phyloP scores from a whole-genome alignment of 2,888 invertebrate species.

The Caenorhabditis wallacei region DNA sequence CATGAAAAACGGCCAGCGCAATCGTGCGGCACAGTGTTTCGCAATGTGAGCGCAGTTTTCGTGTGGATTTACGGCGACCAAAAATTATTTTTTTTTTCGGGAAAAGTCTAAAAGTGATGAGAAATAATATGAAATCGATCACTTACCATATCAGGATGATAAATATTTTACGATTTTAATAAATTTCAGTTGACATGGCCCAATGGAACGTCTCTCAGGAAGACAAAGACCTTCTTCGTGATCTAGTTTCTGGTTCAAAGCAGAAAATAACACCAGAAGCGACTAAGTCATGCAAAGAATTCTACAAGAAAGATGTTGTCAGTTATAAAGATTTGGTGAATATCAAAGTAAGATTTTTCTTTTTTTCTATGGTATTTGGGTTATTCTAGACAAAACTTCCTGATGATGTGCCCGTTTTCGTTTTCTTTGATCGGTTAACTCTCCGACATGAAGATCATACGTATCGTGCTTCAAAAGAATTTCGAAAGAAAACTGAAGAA shows the following conservation, averaged over 20 bases:
- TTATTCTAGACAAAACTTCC: constrained; percentile 59
- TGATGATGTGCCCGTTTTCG: constrained; percentile 58
- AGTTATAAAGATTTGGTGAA: constrained; percentile 60
- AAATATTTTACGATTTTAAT: too few species aligned
- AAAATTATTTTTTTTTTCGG: constrained; percentile 41
- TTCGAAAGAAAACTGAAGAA: constrained; percentile 66
- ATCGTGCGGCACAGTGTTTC: constrained; percentile 15
- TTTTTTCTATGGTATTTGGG: not conserved
- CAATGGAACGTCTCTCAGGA: constrained; percentile 52
- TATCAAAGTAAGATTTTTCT: constrained; percentile 55
- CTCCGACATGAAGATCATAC: constrained; percentile 55
- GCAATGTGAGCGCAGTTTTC: constrained; percentile 39
- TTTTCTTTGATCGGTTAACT: constrained; percentile 56
- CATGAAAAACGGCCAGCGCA: constrained; percentile 40
- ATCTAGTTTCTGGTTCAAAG: constrained; percentile 9
- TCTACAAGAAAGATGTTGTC: constrained; percentile 58
- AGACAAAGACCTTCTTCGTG: constrained; percentile 33
- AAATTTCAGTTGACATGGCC: constrained; percentile 48
- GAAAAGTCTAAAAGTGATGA: constrained; percentile 3
- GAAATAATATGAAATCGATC: not conserved
- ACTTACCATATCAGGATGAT: not conserved
- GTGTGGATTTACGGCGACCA: constrained; percentile 55
- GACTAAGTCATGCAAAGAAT: constrained; percentile 36
- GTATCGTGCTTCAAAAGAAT: constrained; percentile 66
- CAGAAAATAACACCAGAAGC: constrained; percentile 26